These are phyloP conservation scores for Eupithecia abbreviata DNA, from an alignment of 2,888 invertebrate genomes.

Conservation along the genomic window DNA sequence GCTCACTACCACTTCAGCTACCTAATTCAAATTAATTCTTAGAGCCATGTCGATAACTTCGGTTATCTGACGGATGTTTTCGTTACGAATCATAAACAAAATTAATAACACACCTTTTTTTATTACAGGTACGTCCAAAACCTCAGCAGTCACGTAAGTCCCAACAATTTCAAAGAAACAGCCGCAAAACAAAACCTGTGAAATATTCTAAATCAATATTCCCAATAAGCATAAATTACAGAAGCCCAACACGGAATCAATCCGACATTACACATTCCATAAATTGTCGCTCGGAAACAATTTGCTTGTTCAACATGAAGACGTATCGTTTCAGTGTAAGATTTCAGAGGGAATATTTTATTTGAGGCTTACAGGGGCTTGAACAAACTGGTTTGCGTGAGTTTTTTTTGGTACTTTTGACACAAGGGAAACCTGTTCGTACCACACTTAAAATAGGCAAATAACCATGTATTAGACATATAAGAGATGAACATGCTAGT, in stretches of 20 bases:
- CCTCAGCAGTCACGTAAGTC: slow-evolving; percentile 17
- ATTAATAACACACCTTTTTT: background rate
- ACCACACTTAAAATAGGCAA: background rate
- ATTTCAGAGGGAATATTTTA: slow-evolving; percentile 33
- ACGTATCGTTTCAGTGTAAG: slow-evolving; percentile 51
- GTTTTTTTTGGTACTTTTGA: slow-evolving; percentile 8
- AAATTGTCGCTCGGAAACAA: slow-evolving; percentile 76
- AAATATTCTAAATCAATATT: slow-evolving; percentile 38
- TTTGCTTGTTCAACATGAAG: slow-evolving; percentile 70
- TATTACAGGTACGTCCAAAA: slow-evolving; percentile 31
- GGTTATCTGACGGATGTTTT: no score
- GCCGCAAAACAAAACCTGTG: slow-evolving; percentile 27
- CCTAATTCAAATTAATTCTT: no score
- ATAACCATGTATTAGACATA: no score
- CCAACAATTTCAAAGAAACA: slow-evolving; percentile 29
- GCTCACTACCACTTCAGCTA: no score
- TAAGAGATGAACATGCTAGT: no score
- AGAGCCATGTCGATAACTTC: no score
- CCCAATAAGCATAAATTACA: slow-evolving; percentile 42
- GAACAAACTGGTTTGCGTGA: slow-evolving; percentile 2
- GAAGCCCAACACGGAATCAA: slow-evolving; percentile 46
- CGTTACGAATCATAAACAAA: background rate
- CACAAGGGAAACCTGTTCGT: no score
- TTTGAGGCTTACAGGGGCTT: slow-evolving; percentile 13
- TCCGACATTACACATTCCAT: slow-evolving; percentile 58